Evolutionary conservation across 2,797 vertebrate genomes (phyloP).

Genomic region (Pangasius djambal): DNA sequence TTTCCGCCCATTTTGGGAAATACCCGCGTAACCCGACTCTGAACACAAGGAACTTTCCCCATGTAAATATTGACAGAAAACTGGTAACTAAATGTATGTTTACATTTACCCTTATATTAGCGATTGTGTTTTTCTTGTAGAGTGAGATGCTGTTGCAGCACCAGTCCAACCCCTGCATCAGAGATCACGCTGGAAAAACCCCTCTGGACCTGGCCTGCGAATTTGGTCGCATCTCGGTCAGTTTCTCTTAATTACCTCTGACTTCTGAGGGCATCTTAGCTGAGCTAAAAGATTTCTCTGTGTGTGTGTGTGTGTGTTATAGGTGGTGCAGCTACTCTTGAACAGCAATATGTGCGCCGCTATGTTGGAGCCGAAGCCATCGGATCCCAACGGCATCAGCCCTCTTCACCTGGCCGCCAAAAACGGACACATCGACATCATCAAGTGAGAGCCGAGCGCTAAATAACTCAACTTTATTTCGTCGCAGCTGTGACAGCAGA

Average conservation of each 20-base stretch:
- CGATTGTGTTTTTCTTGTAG: conserved; percentile 71
- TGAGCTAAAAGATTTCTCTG: conserved; percentile 1
- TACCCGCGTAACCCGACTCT: background rate
- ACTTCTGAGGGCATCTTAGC: background rate
- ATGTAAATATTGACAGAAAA: background rate
- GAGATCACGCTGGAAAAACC: conserved; percentile 92
- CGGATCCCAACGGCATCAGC: conserved; percentile 93
- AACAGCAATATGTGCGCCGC: conserved; percentile 75
- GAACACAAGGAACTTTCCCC: background rate
- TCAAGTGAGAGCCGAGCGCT: conserved; percentile 77
- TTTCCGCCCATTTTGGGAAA: background rate
- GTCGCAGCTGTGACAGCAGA: background rate
- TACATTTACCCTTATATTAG: too few species aligned
- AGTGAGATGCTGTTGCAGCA: conserved; percentile 94
- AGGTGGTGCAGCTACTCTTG: conserved; percentile 56
- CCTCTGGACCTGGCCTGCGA: conserved; percentile 95
- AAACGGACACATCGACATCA: conserved; percentile 97
- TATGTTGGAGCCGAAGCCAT: conserved; percentile 91
- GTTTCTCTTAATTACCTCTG: conserved; percentile 52
- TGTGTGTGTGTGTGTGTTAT: conserved; percentile 29
- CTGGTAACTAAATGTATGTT: background rate
- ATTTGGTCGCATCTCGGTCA: conserved; percentile 94
- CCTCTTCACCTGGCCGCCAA: conserved; percentile 95
- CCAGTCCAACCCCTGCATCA: conserved; percentile 96
- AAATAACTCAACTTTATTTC: background rate